phyloP scores from a whole-genome alignment of 2,113 vertebrate genomes.

The Sceloporus undulatus region DNA sequence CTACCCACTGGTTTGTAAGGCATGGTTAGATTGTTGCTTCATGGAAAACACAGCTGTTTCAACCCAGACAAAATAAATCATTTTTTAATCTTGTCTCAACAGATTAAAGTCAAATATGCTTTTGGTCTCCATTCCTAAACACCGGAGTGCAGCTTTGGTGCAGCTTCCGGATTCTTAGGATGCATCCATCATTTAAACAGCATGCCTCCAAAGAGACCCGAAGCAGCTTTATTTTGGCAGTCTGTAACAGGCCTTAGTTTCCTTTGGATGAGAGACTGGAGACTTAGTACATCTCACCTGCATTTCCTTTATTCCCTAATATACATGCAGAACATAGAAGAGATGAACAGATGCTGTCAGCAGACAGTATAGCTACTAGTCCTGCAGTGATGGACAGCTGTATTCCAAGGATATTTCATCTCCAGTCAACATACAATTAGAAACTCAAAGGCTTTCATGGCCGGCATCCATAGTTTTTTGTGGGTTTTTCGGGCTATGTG shows the following conservation, averaged over 20 bases:
- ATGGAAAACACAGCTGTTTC: conserved; percentile 26
- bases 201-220: too few relatives aligned
- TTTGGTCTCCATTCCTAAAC: rapidly evolving
- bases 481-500: too few relatives aligned
- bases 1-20: neutral
- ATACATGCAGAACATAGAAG: neutral
- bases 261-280: neutral
- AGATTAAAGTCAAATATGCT: neutral
- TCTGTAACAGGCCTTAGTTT: too few relatives aligned
- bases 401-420: neutral
- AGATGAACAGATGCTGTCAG: neutral
- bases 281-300: neutral
- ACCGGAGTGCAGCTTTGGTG: too few relatives aligned
- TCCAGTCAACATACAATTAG: neutral
- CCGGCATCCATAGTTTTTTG: too few relatives aligned
- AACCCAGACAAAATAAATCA: conserved; percentile 4
- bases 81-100: neutral
- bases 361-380: neutral
- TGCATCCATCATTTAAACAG: too few relatives aligned
- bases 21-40: rapidly evolving
- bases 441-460: neutral
- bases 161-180: too few relatives aligned
- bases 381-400: neutral
- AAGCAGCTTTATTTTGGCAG: too few relatives aligned
- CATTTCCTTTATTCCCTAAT: neutral